phyloP scores from a whole-genome alignment of 2,888 invertebrate genomes.

The Lithodes maja region DNA sequence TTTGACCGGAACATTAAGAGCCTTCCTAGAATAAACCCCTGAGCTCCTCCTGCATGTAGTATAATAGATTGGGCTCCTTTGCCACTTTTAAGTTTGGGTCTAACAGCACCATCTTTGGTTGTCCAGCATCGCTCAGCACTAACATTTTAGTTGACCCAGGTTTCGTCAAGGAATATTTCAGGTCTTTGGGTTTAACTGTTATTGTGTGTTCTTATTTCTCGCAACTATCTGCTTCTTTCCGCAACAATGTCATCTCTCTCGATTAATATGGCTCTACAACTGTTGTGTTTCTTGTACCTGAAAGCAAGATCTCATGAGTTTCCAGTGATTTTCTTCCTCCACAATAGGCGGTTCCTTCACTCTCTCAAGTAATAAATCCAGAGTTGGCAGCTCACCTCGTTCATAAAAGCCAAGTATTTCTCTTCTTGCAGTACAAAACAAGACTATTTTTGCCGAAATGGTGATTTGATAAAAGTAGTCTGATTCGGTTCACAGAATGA shows the following conservation, averaged over 20 bases:
- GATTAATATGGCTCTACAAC: background rate
- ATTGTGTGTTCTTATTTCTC: background rate
- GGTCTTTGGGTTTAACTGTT: background rate
- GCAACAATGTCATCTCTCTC: background rate
- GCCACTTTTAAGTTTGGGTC: background rate
- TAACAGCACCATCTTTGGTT: background rate
- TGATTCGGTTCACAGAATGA: too few species aligned
- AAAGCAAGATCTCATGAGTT: background rate
- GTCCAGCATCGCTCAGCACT: background rate
- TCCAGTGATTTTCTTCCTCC: too few species aligned
- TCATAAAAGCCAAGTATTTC: too few species aligned
- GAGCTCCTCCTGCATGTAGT: background rate
- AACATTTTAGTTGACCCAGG: background rate
- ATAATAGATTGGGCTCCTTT: background rate
- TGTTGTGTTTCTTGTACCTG: background rate
- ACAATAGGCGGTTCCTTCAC: too few species aligned
- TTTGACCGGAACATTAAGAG: background rate
- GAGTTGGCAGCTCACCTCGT: too few species aligned
- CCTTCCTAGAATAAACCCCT: background rate
- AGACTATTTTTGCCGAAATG: too few species aligned
- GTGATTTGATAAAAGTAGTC: too few species aligned
- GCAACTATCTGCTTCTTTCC: background rate
- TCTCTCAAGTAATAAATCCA: too few species aligned
- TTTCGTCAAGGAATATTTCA: background rate
- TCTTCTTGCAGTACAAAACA: too few species aligned